A percentile compares a stretch with the other conserved stretches of the same genome.
These are phyloP conservation scores for Leistus spinibarbis DNA, from an alignment of 2,888 invertebrate species.

Conservation along the genomic window DNA sequence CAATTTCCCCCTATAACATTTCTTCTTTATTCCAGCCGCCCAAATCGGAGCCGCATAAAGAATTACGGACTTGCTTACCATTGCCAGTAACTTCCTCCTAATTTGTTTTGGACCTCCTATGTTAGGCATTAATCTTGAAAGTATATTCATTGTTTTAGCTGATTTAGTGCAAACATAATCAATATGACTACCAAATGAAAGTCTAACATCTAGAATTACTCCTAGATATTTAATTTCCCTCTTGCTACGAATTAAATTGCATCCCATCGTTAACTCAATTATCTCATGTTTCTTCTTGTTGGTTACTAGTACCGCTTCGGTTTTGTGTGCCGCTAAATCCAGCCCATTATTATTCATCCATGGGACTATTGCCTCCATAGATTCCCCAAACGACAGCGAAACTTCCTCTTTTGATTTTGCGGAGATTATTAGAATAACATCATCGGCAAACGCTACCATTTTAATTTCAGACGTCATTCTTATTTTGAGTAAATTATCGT, in stretches of 20 bases:
- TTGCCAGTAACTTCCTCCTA: neutral
- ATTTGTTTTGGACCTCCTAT: neutral
- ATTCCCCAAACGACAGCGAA: neutral
- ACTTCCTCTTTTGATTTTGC: constrained; percentile 7
- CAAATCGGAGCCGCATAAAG: neutral
- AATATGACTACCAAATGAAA: neutral
- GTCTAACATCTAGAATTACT: neutral
- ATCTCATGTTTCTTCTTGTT: neutral
- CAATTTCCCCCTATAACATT: neutral
- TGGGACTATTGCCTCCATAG: neutral
- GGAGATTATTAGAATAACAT: constrained; percentile 1
- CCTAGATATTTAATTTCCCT: constrained; percentile 11
- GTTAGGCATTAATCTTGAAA: constrained; percentile 6
- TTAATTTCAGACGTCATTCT: constrained; percentile 5
- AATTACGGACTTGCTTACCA: neutral
- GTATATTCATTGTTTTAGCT: neutral
- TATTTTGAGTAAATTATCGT: constrained; percentile 32
- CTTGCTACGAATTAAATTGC: neutral
- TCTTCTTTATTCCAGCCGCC: neutral
- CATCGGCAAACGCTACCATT: constrained; percentile 17
- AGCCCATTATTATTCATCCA: constrained; percentile 19
- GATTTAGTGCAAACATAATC: neutral
- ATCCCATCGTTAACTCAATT: neutral
- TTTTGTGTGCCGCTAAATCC: constrained; percentile 25
- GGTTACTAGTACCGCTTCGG: constrained; percentile 18